Evolutionary conservation across 2,888 invertebrate species (phyloP).

Genomic region (Tetranychus piercei): DNA sequence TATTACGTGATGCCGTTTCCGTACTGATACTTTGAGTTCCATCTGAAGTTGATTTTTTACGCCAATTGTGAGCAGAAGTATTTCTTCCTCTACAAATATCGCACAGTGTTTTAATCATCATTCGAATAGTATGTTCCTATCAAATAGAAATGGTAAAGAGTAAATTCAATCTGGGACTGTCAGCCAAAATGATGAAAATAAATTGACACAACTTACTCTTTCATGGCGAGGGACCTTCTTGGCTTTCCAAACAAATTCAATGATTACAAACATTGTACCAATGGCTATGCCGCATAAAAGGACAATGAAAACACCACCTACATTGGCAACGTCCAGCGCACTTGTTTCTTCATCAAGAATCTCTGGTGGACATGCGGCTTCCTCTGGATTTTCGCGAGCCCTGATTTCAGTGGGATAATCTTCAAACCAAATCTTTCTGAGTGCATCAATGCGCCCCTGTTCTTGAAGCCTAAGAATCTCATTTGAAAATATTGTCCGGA

Average conservation of each 20-base stretch:
- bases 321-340: conserved; percentile 24
- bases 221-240: conserved; percentile 22
- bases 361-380: conserved; percentile 19
- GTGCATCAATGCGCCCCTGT: conserved; percentile 59
- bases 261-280: conserved; percentile 22
- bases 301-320: conserved; percentile 27
- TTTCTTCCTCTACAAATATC: not conserved
- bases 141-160: not conserved
- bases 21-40: conserved; percentile 3
- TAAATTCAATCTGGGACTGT: not conserved
- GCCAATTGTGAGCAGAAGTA: not conserved
- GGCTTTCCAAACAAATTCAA: conserved; percentile 24
- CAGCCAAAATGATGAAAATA: not conserved
- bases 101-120: not conserved
- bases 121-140: not conserved
- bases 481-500: conserved; percentile 75
- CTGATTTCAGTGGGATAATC: conserved; percentile 30
- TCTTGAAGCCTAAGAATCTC: conserved; percentile 86
- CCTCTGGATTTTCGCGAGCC: not conserved
- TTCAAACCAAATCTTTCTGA: conserved; percentile 96
- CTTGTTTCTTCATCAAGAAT: conserved; percentile 16
- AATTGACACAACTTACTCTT: conserved; percentile 12
- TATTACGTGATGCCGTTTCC: not conserved
- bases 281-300: conserved; percentile 26
- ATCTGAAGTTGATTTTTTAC: not conserved